Conservation (phyloP, 2,888 invertebrate genomes). For the Apantesis nais region DNA sequence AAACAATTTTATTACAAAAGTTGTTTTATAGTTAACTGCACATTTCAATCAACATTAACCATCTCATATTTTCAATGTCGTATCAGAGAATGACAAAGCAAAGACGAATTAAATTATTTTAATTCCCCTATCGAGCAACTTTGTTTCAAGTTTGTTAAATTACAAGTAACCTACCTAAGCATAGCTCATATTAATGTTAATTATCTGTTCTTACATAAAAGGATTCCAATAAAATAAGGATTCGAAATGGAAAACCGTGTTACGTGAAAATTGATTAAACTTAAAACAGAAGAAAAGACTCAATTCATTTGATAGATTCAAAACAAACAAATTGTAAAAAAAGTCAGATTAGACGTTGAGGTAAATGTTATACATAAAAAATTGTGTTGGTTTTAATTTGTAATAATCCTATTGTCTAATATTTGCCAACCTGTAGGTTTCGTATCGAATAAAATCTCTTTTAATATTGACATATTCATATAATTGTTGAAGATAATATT, state of each 20-base stretch:
- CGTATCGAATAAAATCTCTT: no score
- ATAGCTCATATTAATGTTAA: constrained; percentile 25
- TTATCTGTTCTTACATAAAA: constrained; percentile 20
- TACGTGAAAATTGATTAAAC: constrained; percentile 29
- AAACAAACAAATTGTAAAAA: neutral
- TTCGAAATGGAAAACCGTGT: constrained; percentile 30
- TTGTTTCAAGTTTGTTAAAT: neutral
- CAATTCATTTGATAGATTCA: neutral
- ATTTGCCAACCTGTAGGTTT: no score
- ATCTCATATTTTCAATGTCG: neutral
- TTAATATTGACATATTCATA: no score
- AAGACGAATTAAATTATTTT: neutral
- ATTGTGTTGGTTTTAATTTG: neutral
- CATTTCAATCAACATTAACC: neutral
- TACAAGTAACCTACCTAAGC: neutral
- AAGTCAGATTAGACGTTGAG: neutral
- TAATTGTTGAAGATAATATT: no score
- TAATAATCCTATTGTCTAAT: neutral
- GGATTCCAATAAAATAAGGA: constrained; percentile 36
- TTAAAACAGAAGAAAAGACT: constrained; percentile 19
- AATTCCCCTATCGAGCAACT: neutral
- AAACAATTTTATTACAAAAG: neutral
- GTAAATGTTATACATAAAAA: constrained; percentile 2
- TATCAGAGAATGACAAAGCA: neutral
- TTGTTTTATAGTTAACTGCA: neutral